Base-by-base conservation (phyloP, 2,113 vertebrate species). In the Arothron firmamentum region DNA sequence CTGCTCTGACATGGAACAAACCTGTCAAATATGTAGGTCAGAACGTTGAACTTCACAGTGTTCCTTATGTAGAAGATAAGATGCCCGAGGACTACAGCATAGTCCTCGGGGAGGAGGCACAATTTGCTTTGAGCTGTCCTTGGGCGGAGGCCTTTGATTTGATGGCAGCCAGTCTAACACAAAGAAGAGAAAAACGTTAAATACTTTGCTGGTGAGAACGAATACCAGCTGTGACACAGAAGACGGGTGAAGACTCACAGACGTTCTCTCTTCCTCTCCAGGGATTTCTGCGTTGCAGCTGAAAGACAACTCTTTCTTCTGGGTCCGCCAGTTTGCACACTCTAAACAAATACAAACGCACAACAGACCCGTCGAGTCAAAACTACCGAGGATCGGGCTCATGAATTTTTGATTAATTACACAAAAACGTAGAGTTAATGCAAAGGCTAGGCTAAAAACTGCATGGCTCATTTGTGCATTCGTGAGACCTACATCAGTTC, bases 281-380 rank as follows among this genome's bases (percentile, higher is more conserved):
- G 72, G 0, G 86, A 75, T 55, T 89, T 92, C 18, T 85, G 87
- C 23, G 90, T 91, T 18, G 85, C 89, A 50, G 84, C 82, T 21
- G 90, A 90, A 58, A 90, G 77, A 47, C 50, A 81, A 15, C 59
- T 67, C 68, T 68, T 83, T 41, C 67, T 34, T 73, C 56, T 62
- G 42, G 52, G 17, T 6, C 1, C 55, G 3, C 41, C 67, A 1
- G 49, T 16, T 20, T 63, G 6, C 6, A 62, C 80, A 47, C 58
- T 79, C 91, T 91, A 63, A 43, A 81, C 38, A 62, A 19, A 57
- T 25, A 79, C 8, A 48, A 18, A 74, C 53, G 63, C 6, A 55
- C 2, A 18, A 38, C 3, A 11, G 28, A 31, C 5, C 28, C 28
- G 5, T 31, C 2, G 8, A 38, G 34, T 38, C 34, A 12, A 12